Percentiles rank a stretch among this genome's conserved stretches.
Evolutionary conservation across 2,113 vertebrate genomes (phyloP).

Genomic region (Myotis davidii): DNA sequence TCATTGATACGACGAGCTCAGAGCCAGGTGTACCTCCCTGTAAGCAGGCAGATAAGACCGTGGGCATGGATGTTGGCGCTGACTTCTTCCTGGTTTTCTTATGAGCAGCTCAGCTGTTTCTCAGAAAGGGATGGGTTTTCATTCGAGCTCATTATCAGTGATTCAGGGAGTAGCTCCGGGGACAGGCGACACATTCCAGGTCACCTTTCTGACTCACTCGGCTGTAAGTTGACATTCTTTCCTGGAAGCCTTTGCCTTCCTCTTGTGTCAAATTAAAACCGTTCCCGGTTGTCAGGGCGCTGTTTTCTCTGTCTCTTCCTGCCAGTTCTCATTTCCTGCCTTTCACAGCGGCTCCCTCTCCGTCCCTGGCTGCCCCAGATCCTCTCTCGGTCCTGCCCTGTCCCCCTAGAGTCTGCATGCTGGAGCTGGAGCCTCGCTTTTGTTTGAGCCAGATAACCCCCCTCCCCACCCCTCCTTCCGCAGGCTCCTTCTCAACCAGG

Average conservation of each 20-base stretch:
- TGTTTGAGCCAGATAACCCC: too few relatives aligned
- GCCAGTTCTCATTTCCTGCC: not conserved
- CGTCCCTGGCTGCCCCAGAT: not conserved
- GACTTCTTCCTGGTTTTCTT: not conserved
- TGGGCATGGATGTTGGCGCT: not conserved
- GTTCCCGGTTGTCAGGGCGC: not conserved
- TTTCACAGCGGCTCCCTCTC: not conserved
- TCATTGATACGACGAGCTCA: not conserved
- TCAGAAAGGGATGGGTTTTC: not conserved
- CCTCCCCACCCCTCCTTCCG: fast-evolving
- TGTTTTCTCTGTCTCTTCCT: not conserved
- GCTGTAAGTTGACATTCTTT: not conserved
- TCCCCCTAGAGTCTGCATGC: not conserved
- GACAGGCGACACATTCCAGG: not conserved
- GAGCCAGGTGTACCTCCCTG: not conserved
- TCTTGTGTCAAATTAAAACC: not conserved
- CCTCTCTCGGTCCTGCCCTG: too few relatives aligned
- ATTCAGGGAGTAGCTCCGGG: not conserved
- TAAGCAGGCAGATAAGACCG: not conserved
- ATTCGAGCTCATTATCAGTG: not conserved
- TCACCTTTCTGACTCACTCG: not conserved
- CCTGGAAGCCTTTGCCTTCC: not conserved
- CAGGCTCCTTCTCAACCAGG: not conserved
- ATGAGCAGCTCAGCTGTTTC: not conserved
- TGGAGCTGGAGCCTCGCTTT: not conserved